Evolutionary conservation across 2,797 vertebrate species (phyloP).

Genomic region (Hemitrygon akajei): DNA sequence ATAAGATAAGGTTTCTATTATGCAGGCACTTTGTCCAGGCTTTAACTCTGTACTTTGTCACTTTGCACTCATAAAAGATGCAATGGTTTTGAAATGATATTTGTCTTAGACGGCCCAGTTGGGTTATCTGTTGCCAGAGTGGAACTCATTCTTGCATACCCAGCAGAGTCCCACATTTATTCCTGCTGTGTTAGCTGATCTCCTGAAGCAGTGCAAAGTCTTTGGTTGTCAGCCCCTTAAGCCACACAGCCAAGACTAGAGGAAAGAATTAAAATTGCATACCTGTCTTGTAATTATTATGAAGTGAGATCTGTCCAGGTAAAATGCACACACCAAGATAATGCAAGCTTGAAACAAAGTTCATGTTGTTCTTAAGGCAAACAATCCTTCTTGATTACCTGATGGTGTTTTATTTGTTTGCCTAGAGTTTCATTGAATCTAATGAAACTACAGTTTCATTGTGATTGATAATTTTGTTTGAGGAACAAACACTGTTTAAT

Average conservation of each 20-base stretch:
- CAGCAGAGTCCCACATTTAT: not conserved
- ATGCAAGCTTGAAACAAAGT: not conserved
- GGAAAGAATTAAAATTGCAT: not conserved
- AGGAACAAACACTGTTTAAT: too few species aligned
- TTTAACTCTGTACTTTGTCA: slow-evolving; percentile 11
- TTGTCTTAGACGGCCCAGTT: not conserved
- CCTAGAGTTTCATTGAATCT: too few species aligned
- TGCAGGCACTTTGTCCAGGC: not conserved
- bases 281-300: not conserved
- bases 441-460: too few species aligned
- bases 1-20: not conserved
- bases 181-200: not conserved
- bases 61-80: not conserved
- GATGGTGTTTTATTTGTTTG: too few species aligned
- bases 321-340: not conserved
- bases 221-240: not conserved
- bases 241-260: not conserved
- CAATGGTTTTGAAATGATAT: not conserved
- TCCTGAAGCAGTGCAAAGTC: not conserved
- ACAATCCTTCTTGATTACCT: too few species aligned
- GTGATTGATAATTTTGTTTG: too few species aligned
- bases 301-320: not conserved
- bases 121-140: not conserved
- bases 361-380: not conserved
- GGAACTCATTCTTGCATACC: not conserved